phyloP scores from a whole-genome alignment of 2,888 invertebrate species.

The Isoperla grammatica region DNA sequence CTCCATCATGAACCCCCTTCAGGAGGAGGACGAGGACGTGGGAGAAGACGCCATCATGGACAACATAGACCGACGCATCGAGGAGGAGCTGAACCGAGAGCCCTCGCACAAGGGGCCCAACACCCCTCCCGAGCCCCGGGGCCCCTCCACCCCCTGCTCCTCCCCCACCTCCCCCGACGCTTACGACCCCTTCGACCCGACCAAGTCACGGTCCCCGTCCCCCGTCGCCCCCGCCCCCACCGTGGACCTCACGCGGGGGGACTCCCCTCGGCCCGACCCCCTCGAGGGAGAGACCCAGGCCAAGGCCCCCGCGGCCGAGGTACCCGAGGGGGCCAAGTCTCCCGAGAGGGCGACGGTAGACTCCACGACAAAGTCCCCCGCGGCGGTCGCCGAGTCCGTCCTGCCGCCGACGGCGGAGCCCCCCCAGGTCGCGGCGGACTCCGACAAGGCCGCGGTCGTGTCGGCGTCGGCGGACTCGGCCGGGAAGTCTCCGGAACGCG shows the following conservation, averaged over 20 bases:
- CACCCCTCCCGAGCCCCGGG: constrained; percentile 58
- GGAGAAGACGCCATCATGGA: constrained; percentile 31
- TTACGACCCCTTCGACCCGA: constrained; percentile 89
- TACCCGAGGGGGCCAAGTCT: not conserved
- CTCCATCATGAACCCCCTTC: constrained; percentile 53
- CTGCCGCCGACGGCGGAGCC: not conserved
- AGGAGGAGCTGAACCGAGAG: constrained; percentile 36
- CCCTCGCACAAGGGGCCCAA: constrained; percentile 59
- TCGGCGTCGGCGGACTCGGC: not conserved
- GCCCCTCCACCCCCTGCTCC: constrained; percentile 48
- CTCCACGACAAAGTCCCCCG: not conserved
- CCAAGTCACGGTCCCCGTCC: constrained; percentile 68
- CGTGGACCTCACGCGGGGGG: not conserved
- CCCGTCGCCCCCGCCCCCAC: constrained; percentile 39
- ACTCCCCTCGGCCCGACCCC: not conserved
- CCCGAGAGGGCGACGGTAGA: not conserved
- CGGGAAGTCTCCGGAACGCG: not conserved
- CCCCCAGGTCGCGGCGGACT: not conserved
- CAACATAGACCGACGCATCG: constrained; percentile 35
- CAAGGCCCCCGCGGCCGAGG: not conserved
- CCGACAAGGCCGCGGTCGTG: not conserved
- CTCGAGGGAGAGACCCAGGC: not conserved
- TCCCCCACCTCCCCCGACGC: constrained; percentile 72
- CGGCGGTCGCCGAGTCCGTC: not conserved
- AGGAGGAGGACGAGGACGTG: constrained; percentile 43